phyloP scores from a whole-genome alignment of 2,888 invertebrate species.

The Caenorhabditis uteleia region DNA sequence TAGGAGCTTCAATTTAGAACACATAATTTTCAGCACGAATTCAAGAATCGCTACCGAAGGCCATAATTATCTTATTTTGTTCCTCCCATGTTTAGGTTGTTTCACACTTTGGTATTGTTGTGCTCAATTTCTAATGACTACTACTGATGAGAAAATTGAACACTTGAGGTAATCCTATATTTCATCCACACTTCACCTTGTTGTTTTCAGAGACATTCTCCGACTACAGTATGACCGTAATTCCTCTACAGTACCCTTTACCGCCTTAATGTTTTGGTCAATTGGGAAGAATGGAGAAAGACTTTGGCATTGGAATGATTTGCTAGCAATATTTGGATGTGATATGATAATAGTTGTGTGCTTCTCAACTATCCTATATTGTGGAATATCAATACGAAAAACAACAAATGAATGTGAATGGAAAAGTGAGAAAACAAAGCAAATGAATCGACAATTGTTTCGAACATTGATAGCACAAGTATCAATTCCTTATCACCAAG shows the following conservation, averaged over 20 bases:
- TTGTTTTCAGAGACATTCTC: slow-evolving; percentile 11
- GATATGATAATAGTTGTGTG: slow-evolving; percentile 7
- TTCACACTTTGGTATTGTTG: slow-evolving; percentile 14
- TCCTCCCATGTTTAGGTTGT: slow-evolving; percentile 14
- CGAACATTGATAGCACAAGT: slow-evolving; percentile 15
- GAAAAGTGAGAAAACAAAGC: slow-evolving; percentile 11
- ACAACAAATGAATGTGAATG: slow-evolving; percentile 4
- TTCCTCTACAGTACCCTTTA: slow-evolving; percentile 6
- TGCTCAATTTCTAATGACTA: slow-evolving; percentile 14
- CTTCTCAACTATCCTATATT: slow-evolving; percentile 15
- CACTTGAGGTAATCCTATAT: slow-evolving; percentile 10
- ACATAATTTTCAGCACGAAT: slow-evolving; percentile 9
- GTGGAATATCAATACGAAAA: slow-evolving; percentile 6
- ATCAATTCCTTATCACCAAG: no score
- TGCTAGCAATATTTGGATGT: slow-evolving; percentile 12
- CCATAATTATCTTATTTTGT: neutral
- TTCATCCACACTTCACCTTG: no score
- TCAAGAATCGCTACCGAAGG: slow-evolving; percentile 3
- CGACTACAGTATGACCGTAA: slow-evolving; percentile 5
- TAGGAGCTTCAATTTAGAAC: neutral
- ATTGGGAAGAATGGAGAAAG: slow-evolving; percentile 1
- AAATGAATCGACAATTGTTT: slow-evolving; percentile 23
- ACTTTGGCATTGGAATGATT: slow-evolving; percentile 1
- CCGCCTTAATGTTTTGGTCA: slow-evolving; percentile 19
- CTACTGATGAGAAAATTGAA: slow-evolving; percentile 13